A percentile compares a stretch with the other conserved stretches of the same genome.
Evolutionary conservation across 2,888 invertebrate genomes (phyloP).

Genomic region (Coronaproctus castanopsis): DNA sequence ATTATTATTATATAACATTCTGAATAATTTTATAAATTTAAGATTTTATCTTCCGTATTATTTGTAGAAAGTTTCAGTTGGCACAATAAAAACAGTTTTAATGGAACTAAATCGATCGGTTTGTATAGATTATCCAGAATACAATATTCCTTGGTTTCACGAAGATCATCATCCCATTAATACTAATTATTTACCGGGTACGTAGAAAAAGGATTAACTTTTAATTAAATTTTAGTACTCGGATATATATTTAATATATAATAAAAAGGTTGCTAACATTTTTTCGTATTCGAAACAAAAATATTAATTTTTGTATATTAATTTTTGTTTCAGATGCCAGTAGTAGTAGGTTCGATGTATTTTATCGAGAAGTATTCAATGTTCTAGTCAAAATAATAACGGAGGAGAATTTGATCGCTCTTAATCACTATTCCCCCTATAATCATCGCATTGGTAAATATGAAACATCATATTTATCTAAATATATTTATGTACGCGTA

Average conservation of each 20-base stretch:
- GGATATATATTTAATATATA: too few species aligned
- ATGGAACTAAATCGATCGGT: slow-evolving; percentile 42
- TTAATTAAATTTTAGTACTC: too few species aligned
- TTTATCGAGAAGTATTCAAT: not conserved
- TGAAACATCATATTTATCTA: too few species aligned
- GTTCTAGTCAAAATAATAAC: not conserved
- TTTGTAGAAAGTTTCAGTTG: too few species aligned
- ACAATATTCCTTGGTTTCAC: slow-evolving; percentile 44
- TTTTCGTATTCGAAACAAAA: too few species aligned
- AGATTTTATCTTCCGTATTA: too few species aligned
- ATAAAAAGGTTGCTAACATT: too few species aligned
- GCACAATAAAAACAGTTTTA: slow-evolving; percentile 22
- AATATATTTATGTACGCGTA: too few species aligned
- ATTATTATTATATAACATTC: too few species aligned
- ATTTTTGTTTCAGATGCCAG: not conserved
- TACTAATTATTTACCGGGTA: too few species aligned
- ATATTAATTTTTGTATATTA: not conserved
- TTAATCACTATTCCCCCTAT: not conserved
- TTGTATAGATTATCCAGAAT: slow-evolving; percentile 40
- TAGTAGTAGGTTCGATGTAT: not conserved
- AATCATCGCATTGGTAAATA: not conserved
- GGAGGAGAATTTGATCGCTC: not conserved
- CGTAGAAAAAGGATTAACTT: too few species aligned
- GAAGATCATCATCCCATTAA: slow-evolving; percentile 28
- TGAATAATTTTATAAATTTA: too few species aligned